Evolutionary conservation across 1,140 invertebrate species (phyloP), one percentile per base, ranked within the genome.

Genomic region (Drosophila rufa): DNA sequence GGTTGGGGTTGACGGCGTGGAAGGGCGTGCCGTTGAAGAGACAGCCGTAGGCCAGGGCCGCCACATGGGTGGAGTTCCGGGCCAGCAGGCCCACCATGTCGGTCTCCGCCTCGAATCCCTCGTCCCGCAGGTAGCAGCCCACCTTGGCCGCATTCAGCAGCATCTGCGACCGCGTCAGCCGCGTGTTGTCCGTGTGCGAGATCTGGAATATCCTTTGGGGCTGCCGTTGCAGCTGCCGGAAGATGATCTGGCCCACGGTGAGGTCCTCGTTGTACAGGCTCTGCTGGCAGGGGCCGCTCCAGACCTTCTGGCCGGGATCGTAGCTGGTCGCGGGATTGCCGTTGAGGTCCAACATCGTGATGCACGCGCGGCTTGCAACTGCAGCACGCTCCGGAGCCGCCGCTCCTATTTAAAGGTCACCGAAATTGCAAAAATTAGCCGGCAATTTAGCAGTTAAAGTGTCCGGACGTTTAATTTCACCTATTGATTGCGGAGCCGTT

Each of bases 21-120:
- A 92, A 91, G 25, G 89, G 80, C 2, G 91, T 92, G 14, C 85
- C 90, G 51, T 92, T 92, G 45, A 92, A 80, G 11, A 92, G 46
- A 7, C 91, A 92, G 17, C 82, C 91, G 53, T 89, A 89, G 47
- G 82, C 85, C 15, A 92, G 14, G 0, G 91, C 85, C 2, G 75
- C 83, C 51, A 92, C 22, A 47, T 91, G 77, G 2, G 82, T 91
- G 8, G 82, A 68, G 46, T 92, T 92, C 1, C 78, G 51, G 7
- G 85, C 89, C 43, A 79, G 42, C 22, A 92, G 66, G 7, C 91
- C 91, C 17, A 92, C 85, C 46, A 91, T 74, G 42, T 92, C 75
- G 7, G 87, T 77, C 40, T 91, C 80, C 60, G 45, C 36, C 9
- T 15, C 33, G 19, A 79, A 68, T 7, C 83, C 67, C n/a, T 75